phyloP scores from a whole-genome alignment of 2,113 vertebrate genomes.

The Percopsis transmontana region DNA sequence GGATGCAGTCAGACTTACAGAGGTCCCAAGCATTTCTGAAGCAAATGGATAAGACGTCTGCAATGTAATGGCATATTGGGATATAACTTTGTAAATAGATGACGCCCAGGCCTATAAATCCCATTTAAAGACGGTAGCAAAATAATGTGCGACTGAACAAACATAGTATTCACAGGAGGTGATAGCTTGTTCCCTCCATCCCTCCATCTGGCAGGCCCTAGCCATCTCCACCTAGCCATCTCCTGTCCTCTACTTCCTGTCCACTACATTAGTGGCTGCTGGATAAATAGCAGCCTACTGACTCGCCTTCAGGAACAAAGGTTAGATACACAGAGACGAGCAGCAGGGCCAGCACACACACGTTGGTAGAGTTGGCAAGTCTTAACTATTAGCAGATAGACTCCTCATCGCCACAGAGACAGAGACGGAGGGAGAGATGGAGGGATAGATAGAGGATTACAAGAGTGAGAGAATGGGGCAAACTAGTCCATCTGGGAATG shows the following conservation, averaged over 20 bases:
- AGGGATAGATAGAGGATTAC: slow-evolving; percentile 36
- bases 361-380: slow-evolving; percentile 59
- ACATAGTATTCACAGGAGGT: not conserved
- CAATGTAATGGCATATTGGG: too few relatives aligned
- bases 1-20: too few relatives aligned
- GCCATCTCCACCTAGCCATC: slow-evolving; percentile 43
- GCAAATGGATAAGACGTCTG: too few relatives aligned
- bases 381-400: slow-evolving; percentile 67
- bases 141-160: too few relatives aligned
- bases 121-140: too few relatives aligned
- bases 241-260: slow-evolving; percentile 61
- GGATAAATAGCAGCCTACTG: slow-evolving; percentile 66
- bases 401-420: slow-evolving; percentile 59
- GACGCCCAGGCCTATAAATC: too few relatives aligned
- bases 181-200: slow-evolving; percentile 22
- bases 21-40: too few relatives aligned
- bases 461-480: slow-evolving; percentile 39
- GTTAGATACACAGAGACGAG: slow-evolving; percentile 68
- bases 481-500: slow-evolving; percentile 89
- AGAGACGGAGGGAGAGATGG: slow-evolving; percentile 20
- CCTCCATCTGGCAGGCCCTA: slow-evolving; percentile 54
- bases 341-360: slow-evolving; percentile 19
- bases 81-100: too few relatives aligned
- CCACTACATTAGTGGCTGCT: slow-evolving; percentile 70
- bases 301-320: slow-evolving; percentile 66